These are phyloP conservation scores for Hirtodrosophila cameraria DNA, from an alignment of 2,888 invertebrate species.

Conservation along the genomic window DNA sequence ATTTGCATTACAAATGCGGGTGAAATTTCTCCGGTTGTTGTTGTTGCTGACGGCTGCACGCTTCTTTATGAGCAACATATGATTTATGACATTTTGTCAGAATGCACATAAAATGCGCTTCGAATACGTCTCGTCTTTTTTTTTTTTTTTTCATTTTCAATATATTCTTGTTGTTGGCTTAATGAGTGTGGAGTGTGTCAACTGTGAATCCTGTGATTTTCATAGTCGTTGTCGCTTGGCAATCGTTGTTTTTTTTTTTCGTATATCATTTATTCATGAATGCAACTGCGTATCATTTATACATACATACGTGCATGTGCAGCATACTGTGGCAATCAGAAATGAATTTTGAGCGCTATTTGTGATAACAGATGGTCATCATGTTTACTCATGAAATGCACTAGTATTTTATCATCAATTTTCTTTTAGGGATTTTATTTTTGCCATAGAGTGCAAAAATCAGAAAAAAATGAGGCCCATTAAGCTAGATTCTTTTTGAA, in stretches of 20 bases:
- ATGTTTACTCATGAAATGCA: conserved; percentile 19
- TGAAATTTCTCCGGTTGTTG: conserved; percentile 29
- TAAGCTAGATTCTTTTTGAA: background rate
- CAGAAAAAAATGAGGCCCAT: no score
- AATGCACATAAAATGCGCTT: conserved; percentile 27
- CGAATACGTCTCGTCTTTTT: conserved; percentile 1
- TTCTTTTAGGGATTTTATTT: background rate
- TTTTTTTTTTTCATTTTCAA: background rate
- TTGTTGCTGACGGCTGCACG: conserved; percentile 9
- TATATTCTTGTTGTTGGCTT: conserved; percentile 1
- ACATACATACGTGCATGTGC: conserved; percentile 5
- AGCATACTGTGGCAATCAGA: conserved; percentile 39
- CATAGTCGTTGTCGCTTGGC: background rate
- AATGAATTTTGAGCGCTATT: conserved; percentile 13
- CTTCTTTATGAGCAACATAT: conserved; percentile 30
- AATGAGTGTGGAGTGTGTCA: conserved; percentile 34
- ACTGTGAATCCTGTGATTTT: conserved; percentile 28
- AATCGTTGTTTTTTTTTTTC: conserved; percentile 3
- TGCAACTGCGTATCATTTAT: conserved; percentile 29
- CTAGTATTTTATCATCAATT: background rate
- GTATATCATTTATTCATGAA: conserved; percentile 32
- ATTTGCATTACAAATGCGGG: conserved; percentile 66
- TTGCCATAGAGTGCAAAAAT: no score
- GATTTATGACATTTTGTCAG: conserved; percentile 61
- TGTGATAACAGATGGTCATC: conserved; percentile 7